Conservation (phyloP, 2,797 vertebrate species). For the Furcifer pardalis region DNA sequence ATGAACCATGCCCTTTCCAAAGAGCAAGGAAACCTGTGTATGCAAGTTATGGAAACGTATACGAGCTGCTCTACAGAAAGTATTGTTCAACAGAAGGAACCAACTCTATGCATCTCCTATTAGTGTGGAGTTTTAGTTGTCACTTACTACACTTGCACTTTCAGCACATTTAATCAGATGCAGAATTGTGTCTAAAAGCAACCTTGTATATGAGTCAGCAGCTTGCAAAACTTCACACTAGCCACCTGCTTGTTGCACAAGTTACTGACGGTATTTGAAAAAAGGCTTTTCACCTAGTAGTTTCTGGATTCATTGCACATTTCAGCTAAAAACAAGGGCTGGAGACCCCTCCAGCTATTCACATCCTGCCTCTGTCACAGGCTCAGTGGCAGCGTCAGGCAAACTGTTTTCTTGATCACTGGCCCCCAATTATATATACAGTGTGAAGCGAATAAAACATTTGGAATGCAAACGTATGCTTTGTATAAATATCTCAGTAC, state of each 20-base stretch:
- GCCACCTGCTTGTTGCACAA: background rate
- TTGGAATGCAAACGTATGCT: no score
- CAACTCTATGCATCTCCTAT: background rate
- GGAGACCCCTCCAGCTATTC: no score
- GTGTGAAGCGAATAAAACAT: background rate
- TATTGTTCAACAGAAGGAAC: background rate
- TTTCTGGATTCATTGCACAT: background rate
- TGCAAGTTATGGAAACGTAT: background rate
- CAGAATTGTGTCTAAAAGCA: background rate
- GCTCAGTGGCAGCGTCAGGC: background rate
- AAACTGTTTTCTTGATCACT: no score
- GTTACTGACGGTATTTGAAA: background rate
- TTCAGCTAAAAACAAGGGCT: background rate
- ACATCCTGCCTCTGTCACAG: background rate
- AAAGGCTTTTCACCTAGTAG: background rate
- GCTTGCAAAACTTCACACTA: background rate
- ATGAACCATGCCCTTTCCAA: background rate
- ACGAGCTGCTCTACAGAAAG: background rate
- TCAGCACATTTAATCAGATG: background rate
- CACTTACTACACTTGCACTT: background rate
- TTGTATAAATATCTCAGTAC: no score
- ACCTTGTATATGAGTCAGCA: background rate
- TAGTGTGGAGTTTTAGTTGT: background rate
- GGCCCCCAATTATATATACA: no score
- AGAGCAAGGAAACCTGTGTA: background rate